Evolutionary conservation across 2,888 invertebrate species (phyloP), one percentile per base, ranked within the genome.

Genomic region (Chloromyia formosa): DNA sequence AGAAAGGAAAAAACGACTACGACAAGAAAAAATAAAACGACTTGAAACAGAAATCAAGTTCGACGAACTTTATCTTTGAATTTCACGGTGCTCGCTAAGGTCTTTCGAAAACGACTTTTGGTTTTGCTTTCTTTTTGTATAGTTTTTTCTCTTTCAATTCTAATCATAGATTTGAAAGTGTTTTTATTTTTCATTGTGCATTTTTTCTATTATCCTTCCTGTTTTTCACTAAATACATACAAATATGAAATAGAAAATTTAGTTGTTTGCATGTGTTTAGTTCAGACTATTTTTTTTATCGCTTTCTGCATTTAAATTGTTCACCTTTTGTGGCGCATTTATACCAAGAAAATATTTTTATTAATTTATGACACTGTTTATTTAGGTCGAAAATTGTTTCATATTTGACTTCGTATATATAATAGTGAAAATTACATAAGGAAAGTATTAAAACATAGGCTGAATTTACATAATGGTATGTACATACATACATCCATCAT

Each of bases 11-110:
- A 22, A 62, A 12, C 40, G 27, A 62, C 40, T 16, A 62, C 23
- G 23, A 23, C 16, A 18, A 56, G 20, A 18, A 22, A 62, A 42
- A 35, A 40, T 18, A 20, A 22, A 18, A 23, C 69, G 69, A 27
- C 71, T 35, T 27, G 58, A 56, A 56, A 56, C 71, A 71, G 71
- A 71, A 71, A 58, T 71, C 71, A 71, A 71, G 71, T 71, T 71
- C 71, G 71, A 71, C 71, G 71, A 71, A 71, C 71, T 71, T 71
- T 71, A 71, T 71, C 71, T 71, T 71, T 58, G 22, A 69, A 58
- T 58, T 71, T 71, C 40, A 71, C 71, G 35, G 35, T 35, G 71
- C 71, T 68, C 27, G 49, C 16, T 56, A 71, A 56, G 71, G 54
- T 56, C 56, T 71, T 71, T 56, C 18, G 40, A 56, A 69, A 58